Percentiles rank a stretch among this genome's conserved stretches.
phyloP scores from a whole-genome alignment of 2,113 vertebrate species.

The Gila orcuttii region DNA sequence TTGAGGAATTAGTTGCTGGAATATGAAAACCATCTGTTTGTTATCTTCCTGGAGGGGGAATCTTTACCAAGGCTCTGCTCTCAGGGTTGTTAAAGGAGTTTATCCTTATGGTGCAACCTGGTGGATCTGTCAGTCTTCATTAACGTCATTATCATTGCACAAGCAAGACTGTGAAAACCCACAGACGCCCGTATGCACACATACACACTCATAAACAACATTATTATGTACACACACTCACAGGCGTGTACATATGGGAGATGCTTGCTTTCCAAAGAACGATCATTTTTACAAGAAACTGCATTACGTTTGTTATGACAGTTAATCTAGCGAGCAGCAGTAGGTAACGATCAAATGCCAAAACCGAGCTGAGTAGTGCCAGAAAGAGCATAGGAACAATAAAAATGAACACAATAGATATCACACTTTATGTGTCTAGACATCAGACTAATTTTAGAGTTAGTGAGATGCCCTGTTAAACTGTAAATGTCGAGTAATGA shows the following conservation, averaged over 20 bases:
- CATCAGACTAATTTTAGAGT: constrained; percentile 16
- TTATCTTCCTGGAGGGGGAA: constrained; percentile 88
- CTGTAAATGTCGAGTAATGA: not conserved
- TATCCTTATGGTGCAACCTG: constrained; percentile 34
- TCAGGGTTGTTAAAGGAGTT: constrained; percentile 51
- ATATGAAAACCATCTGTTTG: constrained; percentile 98
- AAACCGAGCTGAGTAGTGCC: not conserved
- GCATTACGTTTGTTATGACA: constrained; percentile 25
- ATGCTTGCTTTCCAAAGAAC: constrained; percentile 21
- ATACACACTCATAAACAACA: constrained; percentile 9
- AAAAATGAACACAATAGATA: not conserved
- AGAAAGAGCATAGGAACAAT: not conserved
- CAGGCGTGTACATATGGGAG: constrained; percentile 27
- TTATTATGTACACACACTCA: constrained; percentile 9
- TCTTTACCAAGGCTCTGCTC: constrained; percentile 77
- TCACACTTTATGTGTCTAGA: constrained; percentile 10
- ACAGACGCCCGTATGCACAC: not conserved
- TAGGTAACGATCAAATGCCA: constrained; percentile 19
- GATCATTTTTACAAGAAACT: constrained; percentile 17
- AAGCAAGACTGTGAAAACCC: constrained; percentile 17
- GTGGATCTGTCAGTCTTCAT: constrained; percentile 40
- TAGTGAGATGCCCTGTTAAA: not conserved
- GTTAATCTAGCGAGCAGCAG: constrained; percentile 3
- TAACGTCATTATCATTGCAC: constrained; percentile 39
- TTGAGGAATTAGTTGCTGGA: constrained; percentile 97